phyloP scores from a whole-genome alignment of 1,140 invertebrate genomes.

The Zaprionus nigranus region DNA sequence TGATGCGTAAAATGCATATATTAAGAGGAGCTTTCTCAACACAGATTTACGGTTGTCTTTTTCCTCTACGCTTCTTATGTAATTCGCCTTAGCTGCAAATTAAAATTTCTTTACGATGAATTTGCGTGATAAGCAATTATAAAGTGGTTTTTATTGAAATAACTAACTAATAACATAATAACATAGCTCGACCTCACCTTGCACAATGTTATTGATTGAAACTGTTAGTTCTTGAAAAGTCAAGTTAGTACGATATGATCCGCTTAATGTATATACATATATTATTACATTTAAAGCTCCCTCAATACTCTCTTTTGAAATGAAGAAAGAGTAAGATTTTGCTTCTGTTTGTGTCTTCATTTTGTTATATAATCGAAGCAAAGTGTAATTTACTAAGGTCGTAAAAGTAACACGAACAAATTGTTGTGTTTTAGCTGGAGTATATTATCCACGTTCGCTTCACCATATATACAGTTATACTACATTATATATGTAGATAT shows the following conservation, averaged over 20 bases:
- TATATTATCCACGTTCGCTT: neutral
- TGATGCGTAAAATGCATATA: conserved; percentile 37
- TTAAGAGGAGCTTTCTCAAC: conserved; percentile 2
- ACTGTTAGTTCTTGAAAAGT: too few relatives aligned
- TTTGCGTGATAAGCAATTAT: conserved; percentile 6
- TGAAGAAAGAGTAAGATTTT: neutral
- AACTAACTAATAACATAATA: neutral
- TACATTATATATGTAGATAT: too few relatives aligned
- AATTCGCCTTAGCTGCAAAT: neutral
- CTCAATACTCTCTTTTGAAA: neutral
- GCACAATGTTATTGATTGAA: neutral
- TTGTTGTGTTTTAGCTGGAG: neutral
- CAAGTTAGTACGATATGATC: neutral
- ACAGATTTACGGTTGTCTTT: neutral
- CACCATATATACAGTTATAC: neutral
- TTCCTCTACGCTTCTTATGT: neutral
- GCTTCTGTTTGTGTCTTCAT: neutral
- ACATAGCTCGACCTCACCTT: neutral
- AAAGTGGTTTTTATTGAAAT: neutral
- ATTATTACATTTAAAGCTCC: too few relatives aligned
- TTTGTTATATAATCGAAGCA: neutral
- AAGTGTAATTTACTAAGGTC: neutral
- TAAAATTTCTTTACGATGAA: neutral
- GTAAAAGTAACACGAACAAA: neutral
- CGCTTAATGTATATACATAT: too few relatives aligned